Conservation (phyloP, 2,113 vertebrate species). For the Rhinopomastus cyanomelas region DNA sequence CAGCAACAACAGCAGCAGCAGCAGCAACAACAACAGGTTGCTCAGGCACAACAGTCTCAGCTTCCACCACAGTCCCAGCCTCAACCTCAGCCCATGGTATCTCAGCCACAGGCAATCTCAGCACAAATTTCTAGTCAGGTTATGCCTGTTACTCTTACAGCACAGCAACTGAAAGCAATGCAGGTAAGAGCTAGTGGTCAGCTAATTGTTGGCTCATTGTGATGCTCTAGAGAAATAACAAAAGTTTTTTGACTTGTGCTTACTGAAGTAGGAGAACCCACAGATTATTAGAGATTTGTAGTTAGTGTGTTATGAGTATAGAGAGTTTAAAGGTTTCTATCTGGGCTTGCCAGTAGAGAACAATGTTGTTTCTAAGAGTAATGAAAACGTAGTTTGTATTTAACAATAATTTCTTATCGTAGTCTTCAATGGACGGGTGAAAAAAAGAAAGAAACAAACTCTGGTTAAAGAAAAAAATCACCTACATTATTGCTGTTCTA, state of each 20-base stretch:
- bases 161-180: slow-evolving; percentile 77
- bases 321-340: not conserved
- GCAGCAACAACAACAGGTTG: slow-evolving; percentile 79
- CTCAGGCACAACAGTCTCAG: slow-evolving; percentile 77
- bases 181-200: not conserved
- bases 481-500: not conserved
- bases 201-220: not conserved
- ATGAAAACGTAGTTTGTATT: not conserved
- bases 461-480: not conserved
- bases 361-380: not conserved
- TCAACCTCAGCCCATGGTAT: slow-evolving; percentile 75
- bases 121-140: slow-evolving; percentile 75
- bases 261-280: not conserved
- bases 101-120: slow-evolving; percentile 73
- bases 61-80: slow-evolving; percentile 72
- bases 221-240: not conserved
- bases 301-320: not conserved
- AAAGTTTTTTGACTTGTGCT: not conserved
- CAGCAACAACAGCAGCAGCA: slow-evolving; percentile 80
- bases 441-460: not conserved
- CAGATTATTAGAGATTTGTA: not conserved
- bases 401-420: not conserved
- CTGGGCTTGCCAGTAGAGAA: not conserved
- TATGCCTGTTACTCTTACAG: slow-evolving; percentile 70
- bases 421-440: not conserved